Evolutionary conservation across 2,797 vertebrate species (phyloP).

Genomic region (Neomorphus geoffroyi): DNA sequence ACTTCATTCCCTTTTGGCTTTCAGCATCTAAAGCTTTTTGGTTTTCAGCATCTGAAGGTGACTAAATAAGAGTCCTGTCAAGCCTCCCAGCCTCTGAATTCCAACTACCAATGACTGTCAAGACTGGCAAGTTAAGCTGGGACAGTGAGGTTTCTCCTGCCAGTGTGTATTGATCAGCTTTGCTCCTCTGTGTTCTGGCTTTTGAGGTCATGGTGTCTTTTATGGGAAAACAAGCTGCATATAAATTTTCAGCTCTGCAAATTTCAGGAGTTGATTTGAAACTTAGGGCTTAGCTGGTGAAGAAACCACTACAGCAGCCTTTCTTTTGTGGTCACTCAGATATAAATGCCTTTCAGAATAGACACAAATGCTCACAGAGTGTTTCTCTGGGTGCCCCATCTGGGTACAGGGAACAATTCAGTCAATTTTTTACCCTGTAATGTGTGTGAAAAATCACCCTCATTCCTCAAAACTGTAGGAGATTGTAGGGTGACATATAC

Average conservation of each 20-base stretch:
- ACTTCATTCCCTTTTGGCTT: neutral
- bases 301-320: neutral
- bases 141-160: neutral
- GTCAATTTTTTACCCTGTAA: neutral
- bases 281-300: neutral
- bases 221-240: neutral
- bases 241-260: neutral
- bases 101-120: accelerated
- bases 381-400: neutral
- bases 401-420: neutral
- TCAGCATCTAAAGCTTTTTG: neutral
- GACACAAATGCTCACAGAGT: neutral
- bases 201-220: neutral
- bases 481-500: neutral
- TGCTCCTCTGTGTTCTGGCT: neutral
- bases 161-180: neutral
- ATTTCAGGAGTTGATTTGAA: neutral
- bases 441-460: neutral
- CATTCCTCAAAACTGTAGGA: neutral
- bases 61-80: neutral
- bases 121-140: neutral
- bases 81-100: neutral
- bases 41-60: neutral
- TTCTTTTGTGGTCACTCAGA: neutral
- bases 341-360: neutral